Conservation (phyloP, 2,797 vertebrate genomes). For the Gallinago nigripennis region DNA sequence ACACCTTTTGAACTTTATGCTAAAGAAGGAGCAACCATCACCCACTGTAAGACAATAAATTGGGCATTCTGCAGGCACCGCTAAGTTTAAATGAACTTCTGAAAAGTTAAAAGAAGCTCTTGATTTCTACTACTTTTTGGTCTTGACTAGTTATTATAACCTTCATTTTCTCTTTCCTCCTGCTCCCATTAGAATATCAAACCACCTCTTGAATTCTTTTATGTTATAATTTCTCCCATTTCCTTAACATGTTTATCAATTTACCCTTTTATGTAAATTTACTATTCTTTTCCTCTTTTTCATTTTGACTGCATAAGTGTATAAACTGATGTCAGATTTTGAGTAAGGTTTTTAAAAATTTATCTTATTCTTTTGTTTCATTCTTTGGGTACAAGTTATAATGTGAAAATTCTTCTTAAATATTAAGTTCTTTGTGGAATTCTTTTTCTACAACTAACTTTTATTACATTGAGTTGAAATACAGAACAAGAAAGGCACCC, state of each 20-base stretch:
- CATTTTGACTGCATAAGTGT: neutral
- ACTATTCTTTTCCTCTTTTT: neutral
- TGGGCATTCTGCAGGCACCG: neutral
- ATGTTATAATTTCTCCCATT: neutral
- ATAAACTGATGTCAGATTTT: neutral
- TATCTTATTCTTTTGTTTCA: neutral
- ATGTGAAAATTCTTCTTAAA: neutral
- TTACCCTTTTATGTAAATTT: neutral
- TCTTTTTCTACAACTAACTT: neutral
- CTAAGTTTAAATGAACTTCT: neutral
- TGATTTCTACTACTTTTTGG: neutral
- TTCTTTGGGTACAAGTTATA: neutral
- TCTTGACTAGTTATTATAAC: neutral
- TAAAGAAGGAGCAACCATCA: neutral
- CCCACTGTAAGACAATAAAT: neutral
- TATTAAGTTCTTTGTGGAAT: neutral
- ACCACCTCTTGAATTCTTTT: neutral
- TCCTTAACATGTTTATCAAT: neutral
- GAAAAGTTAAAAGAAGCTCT: neutral
- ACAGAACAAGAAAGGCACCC: neutral
- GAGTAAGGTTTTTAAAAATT: neutral
- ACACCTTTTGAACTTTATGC: neutral
- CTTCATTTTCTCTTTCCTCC: neutral
- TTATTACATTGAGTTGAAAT: neutral
- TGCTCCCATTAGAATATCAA: neutral